phyloP scores from a whole-genome alignment of 2,113 vertebrate genomes.

The Percina caprodes region DNA sequence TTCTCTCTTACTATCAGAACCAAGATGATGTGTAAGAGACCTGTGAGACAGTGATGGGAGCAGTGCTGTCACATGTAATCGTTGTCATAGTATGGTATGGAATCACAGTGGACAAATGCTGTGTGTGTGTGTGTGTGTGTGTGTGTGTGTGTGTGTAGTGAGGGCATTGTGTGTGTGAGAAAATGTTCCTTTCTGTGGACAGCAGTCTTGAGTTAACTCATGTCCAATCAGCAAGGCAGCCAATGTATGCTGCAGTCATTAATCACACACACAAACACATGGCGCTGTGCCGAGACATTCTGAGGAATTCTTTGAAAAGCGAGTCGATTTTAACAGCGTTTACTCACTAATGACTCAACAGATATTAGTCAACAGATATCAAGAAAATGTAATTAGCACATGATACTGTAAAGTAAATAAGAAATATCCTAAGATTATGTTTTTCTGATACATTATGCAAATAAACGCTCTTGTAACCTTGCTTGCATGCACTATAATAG shows the following conservation, averaged over 20 bases:
- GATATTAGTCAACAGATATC: neutral
- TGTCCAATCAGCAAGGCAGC: slow-evolving; percentile 37
- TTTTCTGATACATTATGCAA: slow-evolving; percentile 3
- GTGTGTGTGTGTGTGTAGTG: neutral
- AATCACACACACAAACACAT: slow-evolving; percentile 32
- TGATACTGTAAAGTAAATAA: neutral
- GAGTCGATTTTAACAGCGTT: neutral
- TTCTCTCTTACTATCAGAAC: slow-evolving; percentile 6
- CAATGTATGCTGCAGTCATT: slow-evolving; percentile 51
- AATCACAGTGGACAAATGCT: slow-evolving; percentile 22
- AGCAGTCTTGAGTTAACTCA: slow-evolving; percentile 38
- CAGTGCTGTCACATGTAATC: slow-evolving; percentile 43
- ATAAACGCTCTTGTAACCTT: neutral
- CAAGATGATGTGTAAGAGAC: neutral
- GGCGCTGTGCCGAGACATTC: neutral
- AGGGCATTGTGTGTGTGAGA: slow-evolving; percentile 9
- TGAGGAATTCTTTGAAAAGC: neutral
- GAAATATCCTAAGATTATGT: neutral
- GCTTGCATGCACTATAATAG: neutral
- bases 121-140: slow-evolving; percentile 1
- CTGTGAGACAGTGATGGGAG: slow-evolving; percentile 28
- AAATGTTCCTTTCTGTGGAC: neutral
- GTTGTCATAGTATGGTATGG: slow-evolving; percentile 25
- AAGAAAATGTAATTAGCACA: neutral
- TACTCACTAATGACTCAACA: slow-evolving; percentile 8